Conservation (phyloP, 2,797 vertebrate species). For the Peromyscus attwateri region DNA sequence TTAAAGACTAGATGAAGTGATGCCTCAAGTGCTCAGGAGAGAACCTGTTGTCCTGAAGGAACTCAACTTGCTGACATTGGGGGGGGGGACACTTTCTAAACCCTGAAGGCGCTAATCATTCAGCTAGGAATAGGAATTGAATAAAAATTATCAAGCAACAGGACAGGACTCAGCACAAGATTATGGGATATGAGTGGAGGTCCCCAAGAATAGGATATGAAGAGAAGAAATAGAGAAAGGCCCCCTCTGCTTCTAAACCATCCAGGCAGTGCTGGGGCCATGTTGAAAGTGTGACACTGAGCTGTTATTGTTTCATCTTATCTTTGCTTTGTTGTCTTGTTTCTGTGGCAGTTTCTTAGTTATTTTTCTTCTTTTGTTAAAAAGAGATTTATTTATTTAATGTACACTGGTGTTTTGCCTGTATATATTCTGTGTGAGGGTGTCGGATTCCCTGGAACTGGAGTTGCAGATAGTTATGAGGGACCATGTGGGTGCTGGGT, state of each 20-base stretch:
- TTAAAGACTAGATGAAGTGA: conserved; percentile 54
- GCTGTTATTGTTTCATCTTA: neutral
- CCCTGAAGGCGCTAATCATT: conserved; percentile 25
- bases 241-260: neutral
- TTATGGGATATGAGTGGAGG: neutral
- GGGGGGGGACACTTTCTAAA: neutral
- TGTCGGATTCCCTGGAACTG: too few species aligned
- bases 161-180: neutral
- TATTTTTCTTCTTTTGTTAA: too few species aligned
- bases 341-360: neutral
- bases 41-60: neutral
- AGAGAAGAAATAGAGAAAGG: neutral
- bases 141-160: conserved; percentile 61
- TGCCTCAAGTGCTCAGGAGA: neutral
- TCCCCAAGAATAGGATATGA: neutral
- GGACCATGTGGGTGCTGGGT: too few species aligned
- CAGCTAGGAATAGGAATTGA: neutral
- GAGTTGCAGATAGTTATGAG: too few species aligned
- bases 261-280: neutral
- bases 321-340: neutral
- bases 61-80: conserved; percentile 35
- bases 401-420: too few species aligned
- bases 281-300: neutral
- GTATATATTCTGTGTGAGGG: too few species aligned
- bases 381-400: too few species aligned